Evolutionary conservation across 1,140 invertebrate genomes (phyloP).

Genomic region (Heliothis subflexa): DNA sequence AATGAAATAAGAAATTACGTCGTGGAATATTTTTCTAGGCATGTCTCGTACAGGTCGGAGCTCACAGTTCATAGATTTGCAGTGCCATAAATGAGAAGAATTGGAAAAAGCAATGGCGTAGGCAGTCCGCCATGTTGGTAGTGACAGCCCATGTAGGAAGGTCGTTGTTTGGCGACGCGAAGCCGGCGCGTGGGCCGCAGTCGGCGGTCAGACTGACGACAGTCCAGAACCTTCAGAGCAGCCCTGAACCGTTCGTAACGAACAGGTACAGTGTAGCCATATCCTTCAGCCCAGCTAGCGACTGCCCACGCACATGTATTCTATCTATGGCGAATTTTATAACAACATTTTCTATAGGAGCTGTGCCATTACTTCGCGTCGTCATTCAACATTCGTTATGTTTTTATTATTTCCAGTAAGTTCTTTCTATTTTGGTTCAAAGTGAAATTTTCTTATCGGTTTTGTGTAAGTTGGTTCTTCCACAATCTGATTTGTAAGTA

Average conservation of each 20-base stretch:
- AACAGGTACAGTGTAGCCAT: slow-evolving; percentile 18
- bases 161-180: neutral
- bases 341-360: too few relatives aligned
- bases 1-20: too few relatives aligned
- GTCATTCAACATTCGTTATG: too few relatives aligned
- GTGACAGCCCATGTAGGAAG: neutral
- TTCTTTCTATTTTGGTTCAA: too few relatives aligned
- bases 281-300: slow-evolving; percentile 2
- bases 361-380: neutral
- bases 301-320: slow-evolving; percentile 3
- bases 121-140: neutral
- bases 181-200: neutral
- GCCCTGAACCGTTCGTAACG: slow-evolving; percentile 1
- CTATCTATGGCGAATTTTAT: slow-evolving; percentile 11
- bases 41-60: neutral
- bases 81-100: too few relatives aligned
- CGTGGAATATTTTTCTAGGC: slow-evolving; percentile 13
- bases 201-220: neutral
- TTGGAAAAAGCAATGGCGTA: too few relatives aligned
- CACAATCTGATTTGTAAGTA: too few relatives aligned
- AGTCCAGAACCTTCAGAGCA: neutral
- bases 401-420: too few relatives aligned
- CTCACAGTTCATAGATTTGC: too few relatives aligned
- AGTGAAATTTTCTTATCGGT: too few relatives aligned
- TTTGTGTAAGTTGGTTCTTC: too few relatives aligned